Conservation (phyloP, 2,113 vertebrate genomes). For the Xiphophorus couchianus region DNA sequence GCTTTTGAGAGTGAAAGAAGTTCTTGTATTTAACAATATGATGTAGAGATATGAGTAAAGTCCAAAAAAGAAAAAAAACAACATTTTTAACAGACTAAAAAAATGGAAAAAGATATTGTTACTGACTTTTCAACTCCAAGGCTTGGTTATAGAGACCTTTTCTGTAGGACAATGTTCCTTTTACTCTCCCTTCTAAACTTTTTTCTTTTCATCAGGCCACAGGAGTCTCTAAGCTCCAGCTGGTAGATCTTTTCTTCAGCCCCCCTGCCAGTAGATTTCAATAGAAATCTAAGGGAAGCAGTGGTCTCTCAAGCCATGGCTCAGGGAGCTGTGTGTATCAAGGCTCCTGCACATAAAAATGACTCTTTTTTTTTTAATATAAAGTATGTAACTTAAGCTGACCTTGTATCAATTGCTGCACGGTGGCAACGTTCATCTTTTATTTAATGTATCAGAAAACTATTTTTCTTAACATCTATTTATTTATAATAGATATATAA, state of each 20-base stretch:
- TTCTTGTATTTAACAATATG: background rate
- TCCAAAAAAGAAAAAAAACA: background rate
- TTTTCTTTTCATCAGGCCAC: conserved; percentile 63
- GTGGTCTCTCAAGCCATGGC: conserved; percentile 20
- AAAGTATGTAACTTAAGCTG: background rate
- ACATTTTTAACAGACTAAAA: background rate
- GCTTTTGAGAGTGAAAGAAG: too few species aligned
- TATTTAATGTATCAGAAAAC: background rate
- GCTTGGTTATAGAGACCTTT: conserved; percentile 14
- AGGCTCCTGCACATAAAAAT: conserved; percentile 13
- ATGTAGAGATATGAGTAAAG: conserved; percentile 9
- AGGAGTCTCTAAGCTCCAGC: conserved; percentile 48
- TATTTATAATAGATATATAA: too few species aligned
- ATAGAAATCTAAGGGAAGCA: conserved; percentile 42
- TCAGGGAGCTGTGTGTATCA: background rate
- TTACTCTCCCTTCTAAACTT: conserved; percentile 20
- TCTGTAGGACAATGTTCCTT: conserved; percentile 6
- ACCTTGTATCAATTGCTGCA: too few species aligned
- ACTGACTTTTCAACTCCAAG: too few species aligned
- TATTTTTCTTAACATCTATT: background rate
- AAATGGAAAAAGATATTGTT: background rate
- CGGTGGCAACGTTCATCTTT: too few species aligned
- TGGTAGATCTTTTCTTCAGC: conserved; percentile 66
- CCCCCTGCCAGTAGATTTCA: conserved; percentile 29
- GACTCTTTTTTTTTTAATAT: background rate